phyloP scores from a whole-genome alignment of 2,113 vertebrate genomes.

The Forbesichthys papilliferus region DNA sequence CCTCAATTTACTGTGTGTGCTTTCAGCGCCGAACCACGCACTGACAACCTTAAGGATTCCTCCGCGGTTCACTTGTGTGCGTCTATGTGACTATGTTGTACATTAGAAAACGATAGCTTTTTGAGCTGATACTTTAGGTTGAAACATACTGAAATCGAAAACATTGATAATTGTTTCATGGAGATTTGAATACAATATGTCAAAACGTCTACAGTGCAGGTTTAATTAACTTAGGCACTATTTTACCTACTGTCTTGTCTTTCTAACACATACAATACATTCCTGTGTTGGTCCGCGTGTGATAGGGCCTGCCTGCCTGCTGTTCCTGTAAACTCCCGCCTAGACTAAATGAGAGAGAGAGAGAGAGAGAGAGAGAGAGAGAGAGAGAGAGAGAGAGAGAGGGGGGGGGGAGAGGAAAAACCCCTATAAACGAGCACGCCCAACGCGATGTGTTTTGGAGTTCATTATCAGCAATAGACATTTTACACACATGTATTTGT shows the following conservation, averaged over 20 bases:
- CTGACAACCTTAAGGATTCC: constrained; percentile 75
- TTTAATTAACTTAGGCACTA: constrained; percentile 77
- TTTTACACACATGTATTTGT: neutral
- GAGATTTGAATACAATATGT: constrained; percentile 1
- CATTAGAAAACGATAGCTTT: constrained; percentile 42
- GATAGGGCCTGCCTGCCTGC: constrained; percentile 80
- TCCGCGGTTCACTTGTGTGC: constrained; percentile 77
- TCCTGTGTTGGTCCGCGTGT: constrained; percentile 81
- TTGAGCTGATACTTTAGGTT: neutral
- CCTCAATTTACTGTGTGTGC: constrained; percentile 83
- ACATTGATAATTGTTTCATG: constrained; percentile 20
- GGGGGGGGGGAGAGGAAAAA: constrained; percentile 63
- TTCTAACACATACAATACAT: constrained; percentile 83
- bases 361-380: constrained; percentile 56
- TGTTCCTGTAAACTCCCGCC: constrained; percentile 86
- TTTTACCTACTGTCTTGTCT: constrained; percentile 76
- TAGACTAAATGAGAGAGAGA: constrained; percentile 70
- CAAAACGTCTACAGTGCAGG: neutral
- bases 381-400: constrained; percentile 25
- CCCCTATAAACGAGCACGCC: constrained; percentile 58
- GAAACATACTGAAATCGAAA: constrained; percentile 19
- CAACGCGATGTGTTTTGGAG: constrained; percentile 46
- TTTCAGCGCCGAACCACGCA: constrained; percentile 74
- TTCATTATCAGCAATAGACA: constrained; percentile 52
- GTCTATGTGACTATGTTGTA: constrained; percentile 74